These are phyloP conservation scores for Sakesphorus luctuosus DNA, from an alignment of 2,113 vertebrate species.

Conservation along the genomic window DNA sequence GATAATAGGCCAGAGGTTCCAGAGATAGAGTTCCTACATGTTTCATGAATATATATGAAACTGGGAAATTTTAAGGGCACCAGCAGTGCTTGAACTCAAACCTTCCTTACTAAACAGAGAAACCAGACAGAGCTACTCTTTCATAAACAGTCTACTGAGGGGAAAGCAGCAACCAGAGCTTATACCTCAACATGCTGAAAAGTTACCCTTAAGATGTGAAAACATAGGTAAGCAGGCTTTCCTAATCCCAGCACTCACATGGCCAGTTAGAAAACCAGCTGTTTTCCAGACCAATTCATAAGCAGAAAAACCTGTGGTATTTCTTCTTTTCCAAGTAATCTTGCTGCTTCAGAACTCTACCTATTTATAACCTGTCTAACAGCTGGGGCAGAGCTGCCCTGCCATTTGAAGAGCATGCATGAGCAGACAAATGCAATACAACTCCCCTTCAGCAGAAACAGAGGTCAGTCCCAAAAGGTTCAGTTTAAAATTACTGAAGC, in stretches of 20 bases:
- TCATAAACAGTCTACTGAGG: neutral
- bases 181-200: neutral
- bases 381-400: neutral
- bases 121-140: neutral
- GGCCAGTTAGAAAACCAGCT: neutral
- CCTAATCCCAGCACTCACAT: neutral
- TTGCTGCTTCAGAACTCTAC: neutral
- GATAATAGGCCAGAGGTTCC: neutral
- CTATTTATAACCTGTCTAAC: constrained; percentile 13
- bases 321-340: neutral
- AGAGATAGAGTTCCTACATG: neutral
- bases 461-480: neutral
- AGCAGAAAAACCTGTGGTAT: neutral
- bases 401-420: neutral
- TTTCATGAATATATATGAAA: neutral
- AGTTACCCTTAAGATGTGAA: neutral
- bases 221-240: neutral
- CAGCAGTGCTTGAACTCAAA: neutral
- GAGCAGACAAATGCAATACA: neutral
- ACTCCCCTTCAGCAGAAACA: neutral
- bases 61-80: neutral
- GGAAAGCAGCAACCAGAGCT: neutral
- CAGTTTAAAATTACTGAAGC: neutral
- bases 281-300: neutral
- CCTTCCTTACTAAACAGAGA: neutral